Evolutionary conservation across 2,888 invertebrate genomes (phyloP), one percentile per base, ranked within the genome.

Genomic region (Endomychus coccineus): DNA sequence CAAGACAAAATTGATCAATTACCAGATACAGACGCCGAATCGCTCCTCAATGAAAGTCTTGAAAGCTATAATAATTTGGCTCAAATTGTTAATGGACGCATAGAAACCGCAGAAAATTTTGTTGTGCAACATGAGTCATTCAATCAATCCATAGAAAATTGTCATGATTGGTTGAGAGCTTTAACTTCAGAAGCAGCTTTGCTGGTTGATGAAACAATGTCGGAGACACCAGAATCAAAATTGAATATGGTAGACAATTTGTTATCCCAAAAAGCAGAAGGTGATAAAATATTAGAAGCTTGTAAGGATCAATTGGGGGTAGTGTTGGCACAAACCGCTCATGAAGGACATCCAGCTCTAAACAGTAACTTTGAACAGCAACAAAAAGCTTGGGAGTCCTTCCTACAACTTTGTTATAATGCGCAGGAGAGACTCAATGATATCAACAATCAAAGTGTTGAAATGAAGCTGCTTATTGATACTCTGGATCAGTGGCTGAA

Each of bases 401-500:
- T 90, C 59, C 68, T 86, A 44, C 66, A 70, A 6, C 73, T 81
- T 44, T 88, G 88, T 51, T 70, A 71, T 49, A 76, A 80, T 16
- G 80, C 82, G 17, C 74, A 81, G 45, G 76, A 75, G 10, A 83
- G 82, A 61, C 65, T 90, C 9, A 80, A 81, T 49, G 79, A 81
- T 42, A 73, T 87, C 4, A 78, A 86, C 44, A 78, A 78, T 28
- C 80, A 86, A 56, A 89, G 88, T 80, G 80, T 80, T 25, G 80
- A 85, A 56, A 86, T 88, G 49, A 85, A 87, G 53, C 77, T 76
- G 29, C 73, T 80, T 12, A 74, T 90, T 17, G 84, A 88, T 45
- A 76, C 76, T 38, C 69, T 94, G 2, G 84, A 83, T 54, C 73
- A 76, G 29, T 95, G 94, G 94, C 71, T 90, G 31, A 88, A 86